phyloP scores from a whole-genome alignment of 2,797 vertebrate species.

The Lepilemur septentrionalis region DNA sequence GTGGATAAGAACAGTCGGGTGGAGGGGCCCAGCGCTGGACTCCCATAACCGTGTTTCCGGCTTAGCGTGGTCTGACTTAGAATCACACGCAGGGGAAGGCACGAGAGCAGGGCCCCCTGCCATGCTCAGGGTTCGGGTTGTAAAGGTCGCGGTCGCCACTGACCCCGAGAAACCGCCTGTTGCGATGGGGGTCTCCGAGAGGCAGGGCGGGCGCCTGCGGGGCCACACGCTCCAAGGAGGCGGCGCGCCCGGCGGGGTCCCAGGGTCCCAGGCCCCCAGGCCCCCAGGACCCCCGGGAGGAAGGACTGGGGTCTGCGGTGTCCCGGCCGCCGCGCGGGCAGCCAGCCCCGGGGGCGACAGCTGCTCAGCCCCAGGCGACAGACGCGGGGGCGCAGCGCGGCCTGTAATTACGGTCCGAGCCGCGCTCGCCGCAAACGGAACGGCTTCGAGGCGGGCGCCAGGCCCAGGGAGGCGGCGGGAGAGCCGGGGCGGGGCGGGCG shows the following conservation, averaged over 20 bases:
- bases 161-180: fast-evolving
- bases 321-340: background rate
- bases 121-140: fast-evolving
- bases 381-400: background rate
- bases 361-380: background rate
- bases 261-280: background rate
- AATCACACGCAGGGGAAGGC: background rate
- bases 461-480: background rate
- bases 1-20: background rate
- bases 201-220: background rate
- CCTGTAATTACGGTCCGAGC: background rate
- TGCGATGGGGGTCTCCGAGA: fast-evolving
- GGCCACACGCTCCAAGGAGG: fast-evolving
- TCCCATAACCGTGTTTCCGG: background rate
- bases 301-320: background rate
- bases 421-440: background rate
- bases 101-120: no score
- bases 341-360: background rate
- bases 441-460: background rate
- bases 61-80: background rate
- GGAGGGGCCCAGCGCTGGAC: fast-evolving
- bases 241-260: background rate
- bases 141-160: background rate
- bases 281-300: no score
- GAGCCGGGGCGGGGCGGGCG: fast-evolving